Evolutionary conservation across 2,113 vertebrate species (phyloP).

Genomic region (Camelus bactrianus): DNA sequence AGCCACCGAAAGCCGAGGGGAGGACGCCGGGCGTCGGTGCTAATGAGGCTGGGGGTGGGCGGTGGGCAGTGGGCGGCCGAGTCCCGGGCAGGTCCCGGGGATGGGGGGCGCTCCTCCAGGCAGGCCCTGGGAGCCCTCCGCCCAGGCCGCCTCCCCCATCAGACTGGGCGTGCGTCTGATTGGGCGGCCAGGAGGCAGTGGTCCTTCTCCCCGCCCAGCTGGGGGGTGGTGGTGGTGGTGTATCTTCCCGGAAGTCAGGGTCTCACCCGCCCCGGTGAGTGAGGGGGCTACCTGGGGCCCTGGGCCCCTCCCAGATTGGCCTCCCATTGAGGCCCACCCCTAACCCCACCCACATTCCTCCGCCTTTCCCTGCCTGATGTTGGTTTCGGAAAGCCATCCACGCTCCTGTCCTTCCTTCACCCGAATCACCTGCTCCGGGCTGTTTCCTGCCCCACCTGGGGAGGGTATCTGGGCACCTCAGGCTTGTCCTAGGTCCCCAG

Average conservation of each 20-base stretch:
- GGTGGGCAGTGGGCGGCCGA: background rate
- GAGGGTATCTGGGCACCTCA: background rate
- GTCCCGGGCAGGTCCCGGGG: conserved; percentile 1
- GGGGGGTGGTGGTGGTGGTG: background rate
- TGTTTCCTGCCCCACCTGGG: background rate
- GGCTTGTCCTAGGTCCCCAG: background rate
- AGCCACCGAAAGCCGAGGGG: conserved; percentile 86
- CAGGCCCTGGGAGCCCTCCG: background rate
- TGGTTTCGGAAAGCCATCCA: background rate
- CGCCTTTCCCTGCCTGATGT: background rate
- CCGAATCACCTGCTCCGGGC: background rate
- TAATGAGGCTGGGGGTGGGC: conserved; percentile 58
- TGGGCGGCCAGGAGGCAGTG: conserved; percentile 66
- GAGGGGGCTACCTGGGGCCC: background rate
- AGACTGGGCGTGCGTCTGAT: background rate
- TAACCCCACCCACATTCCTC: background rate
- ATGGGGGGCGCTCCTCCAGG: background rate
- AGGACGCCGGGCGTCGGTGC: conserved; percentile 82
- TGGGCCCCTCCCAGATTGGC: background rate
- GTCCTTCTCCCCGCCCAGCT: conserved; percentile 49
- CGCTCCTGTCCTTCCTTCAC: background rate
- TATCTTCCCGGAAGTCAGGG: conserved; percentile 57
- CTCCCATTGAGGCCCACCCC: background rate
- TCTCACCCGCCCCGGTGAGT: background rate
- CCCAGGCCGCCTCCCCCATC: conserved; percentile 60